Conservation (phyloP, 2,888 invertebrate species). For the Noctua janthina region DNA sequence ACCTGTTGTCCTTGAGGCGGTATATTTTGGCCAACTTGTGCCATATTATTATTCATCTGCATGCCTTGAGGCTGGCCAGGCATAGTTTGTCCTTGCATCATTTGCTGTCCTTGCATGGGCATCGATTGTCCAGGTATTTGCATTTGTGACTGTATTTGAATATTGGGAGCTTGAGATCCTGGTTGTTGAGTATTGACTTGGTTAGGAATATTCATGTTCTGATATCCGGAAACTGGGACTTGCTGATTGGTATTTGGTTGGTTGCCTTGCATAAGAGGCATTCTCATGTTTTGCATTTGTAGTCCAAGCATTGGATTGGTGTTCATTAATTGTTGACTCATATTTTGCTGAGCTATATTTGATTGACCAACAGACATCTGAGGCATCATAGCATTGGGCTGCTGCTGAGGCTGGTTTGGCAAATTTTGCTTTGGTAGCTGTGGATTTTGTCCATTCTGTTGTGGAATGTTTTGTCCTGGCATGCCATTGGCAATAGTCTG, state of each 20-base stretch:
- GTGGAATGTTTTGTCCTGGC: constrained; percentile 72
- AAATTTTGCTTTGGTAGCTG: constrained; percentile 78
- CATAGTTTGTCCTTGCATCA: constrained; percentile 55
- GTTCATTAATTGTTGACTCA: constrained; percentile 78
- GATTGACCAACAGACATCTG: constrained; percentile 79
- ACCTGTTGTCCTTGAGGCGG: constrained; percentile 72
- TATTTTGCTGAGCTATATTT: constrained; percentile 72
- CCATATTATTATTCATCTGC: constrained; percentile 74
- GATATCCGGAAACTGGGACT: constrained; percentile 79
- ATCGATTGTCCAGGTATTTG: constrained; percentile 76
- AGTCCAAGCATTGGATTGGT: constrained; percentile 82
- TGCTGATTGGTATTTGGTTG: constrained; percentile 78
- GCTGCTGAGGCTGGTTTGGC: constrained; percentile 78
- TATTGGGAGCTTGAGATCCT: constrained; percentile 73
- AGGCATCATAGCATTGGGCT: constrained; percentile 76
- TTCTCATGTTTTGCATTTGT: constrained; percentile 86
- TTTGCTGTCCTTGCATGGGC: constrained; percentile 71
- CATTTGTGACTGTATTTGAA: constrained; percentile 75
- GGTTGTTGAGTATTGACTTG: constrained; percentile 76
- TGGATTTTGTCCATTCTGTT: constrained; percentile 77
- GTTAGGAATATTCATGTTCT: constrained; percentile 77
- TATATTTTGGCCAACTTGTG: constrained; percentile 71
- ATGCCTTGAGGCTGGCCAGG: constrained; percentile 67
- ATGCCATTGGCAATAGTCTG: constrained; percentile 77
- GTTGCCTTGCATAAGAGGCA: constrained; percentile 82